These are phyloP conservation scores for Embiotoca jacksoni DNA, from an alignment of 2,113 vertebrate genomes.

Conservation along the genomic window DNA sequence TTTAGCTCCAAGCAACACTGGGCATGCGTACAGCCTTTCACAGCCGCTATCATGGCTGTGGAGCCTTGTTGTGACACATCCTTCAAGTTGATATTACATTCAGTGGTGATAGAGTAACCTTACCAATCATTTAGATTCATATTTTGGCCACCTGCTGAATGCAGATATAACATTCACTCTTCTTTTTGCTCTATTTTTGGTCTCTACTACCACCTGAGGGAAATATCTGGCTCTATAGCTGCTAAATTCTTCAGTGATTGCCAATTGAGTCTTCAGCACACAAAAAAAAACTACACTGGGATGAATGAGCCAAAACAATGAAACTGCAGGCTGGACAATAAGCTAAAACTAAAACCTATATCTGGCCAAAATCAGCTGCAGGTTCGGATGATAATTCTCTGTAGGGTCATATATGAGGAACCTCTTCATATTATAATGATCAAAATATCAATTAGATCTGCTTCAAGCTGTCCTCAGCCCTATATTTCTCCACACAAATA, in stretches of 20 bases:
- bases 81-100: too few relatives aligned
- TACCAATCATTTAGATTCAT: too few relatives aligned
- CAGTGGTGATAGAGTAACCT: too few relatives aligned
- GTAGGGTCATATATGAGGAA: not conserved
- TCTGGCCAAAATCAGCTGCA: not conserved
- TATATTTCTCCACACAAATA: not conserved
- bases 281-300: not conserved
- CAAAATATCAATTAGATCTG: not conserved
- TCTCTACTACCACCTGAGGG: not conserved
- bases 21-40: too few relatives aligned
- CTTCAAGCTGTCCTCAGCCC: not conserved
- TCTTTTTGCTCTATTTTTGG: not conserved
- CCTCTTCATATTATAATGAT: not conserved
- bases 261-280: too few relatives aligned
- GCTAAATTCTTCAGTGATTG: constrained; percentile 1
- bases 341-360: not conserved
- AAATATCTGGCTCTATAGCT: not conserved
- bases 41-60: too few relatives aligned
- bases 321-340: not conserved
- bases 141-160: not conserved
- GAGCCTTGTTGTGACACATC: too few relatives aligned
- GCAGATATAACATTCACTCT: not conserved
- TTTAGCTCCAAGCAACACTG: too few relatives aligned
- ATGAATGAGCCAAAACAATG: not conserved
- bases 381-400: not conserved